These are phyloP conservation scores for Heliconius charithonia DNA, from an alignment of 2,888 invertebrate genomes.

Conservation along the genomic window DNA sequence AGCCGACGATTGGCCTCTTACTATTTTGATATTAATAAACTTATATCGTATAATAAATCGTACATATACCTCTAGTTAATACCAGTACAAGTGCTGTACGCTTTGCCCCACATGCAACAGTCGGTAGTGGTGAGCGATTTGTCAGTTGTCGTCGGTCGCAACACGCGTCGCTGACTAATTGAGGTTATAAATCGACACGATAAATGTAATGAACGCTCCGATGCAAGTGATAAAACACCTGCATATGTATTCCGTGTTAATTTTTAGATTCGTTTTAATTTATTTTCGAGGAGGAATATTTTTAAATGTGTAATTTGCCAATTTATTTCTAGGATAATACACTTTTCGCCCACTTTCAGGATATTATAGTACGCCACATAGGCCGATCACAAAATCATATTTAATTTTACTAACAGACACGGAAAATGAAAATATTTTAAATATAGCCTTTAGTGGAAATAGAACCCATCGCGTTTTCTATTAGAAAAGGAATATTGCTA, in stretches of 20 bases:
- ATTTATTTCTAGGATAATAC: too few species aligned
- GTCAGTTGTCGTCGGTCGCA: slow-evolving; percentile 71
- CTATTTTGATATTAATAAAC: neutral
- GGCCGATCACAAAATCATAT: neutral
- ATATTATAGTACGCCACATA: too few species aligned
- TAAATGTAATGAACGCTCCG: slow-evolving; percentile 64
- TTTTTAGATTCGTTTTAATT: slow-evolving; percentile 30
- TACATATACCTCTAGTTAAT: slow-evolving; percentile 23
- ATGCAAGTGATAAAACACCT: slow-evolving; percentile 53
- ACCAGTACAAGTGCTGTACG: slow-evolving; percentile 39
- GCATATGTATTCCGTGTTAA: slow-evolving; percentile 44
- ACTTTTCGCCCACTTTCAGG: too few species aligned
- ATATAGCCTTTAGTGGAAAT: too few species aligned
- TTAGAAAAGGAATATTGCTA: too few species aligned
- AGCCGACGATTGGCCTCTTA: too few species aligned
- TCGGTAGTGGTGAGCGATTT: slow-evolving; percentile 71
- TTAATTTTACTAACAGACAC: neutral
- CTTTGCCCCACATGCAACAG: slow-evolving; percentile 69
- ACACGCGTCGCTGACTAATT: slow-evolving; percentile 77
- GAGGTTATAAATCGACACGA: slow-evolving; percentile 78
- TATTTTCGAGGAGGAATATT: neutral
- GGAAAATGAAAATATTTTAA: too few species aligned
- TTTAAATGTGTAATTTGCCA: neutral
- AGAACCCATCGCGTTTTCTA: too few species aligned
- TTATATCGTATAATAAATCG: neutral